These are phyloP conservation scores for Microtus oregoni DNA, from an alignment of 2,113 vertebrate genomes.

Conservation along the genomic window DNA sequence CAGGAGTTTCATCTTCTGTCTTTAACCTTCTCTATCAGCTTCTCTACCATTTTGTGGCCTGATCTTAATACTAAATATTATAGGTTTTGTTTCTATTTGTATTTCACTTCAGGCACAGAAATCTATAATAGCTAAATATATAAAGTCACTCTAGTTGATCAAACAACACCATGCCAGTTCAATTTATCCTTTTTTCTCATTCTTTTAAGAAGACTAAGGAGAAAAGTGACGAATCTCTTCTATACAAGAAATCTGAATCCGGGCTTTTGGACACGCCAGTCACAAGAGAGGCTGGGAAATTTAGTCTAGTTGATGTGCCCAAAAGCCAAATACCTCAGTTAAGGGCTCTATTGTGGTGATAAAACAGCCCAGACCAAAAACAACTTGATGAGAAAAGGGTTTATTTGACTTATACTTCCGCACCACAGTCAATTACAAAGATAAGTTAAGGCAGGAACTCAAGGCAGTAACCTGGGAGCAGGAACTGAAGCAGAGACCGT, in stretches of 20 bases:
- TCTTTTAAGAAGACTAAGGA: conserved; percentile 2
- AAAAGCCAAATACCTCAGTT: not conserved
- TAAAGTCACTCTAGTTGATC: not conserved
- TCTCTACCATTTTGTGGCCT: not conserved
- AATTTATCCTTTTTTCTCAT: not conserved
- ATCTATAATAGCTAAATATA: not conserved
- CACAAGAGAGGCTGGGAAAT: not conserved
- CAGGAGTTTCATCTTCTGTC: not conserved
- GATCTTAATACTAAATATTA: not conserved
- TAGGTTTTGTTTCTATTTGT: not conserved
- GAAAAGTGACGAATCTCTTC: not conserved
- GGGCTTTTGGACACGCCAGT: not conserved
- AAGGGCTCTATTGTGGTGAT: not conserved
- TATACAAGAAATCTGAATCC: not conserved
- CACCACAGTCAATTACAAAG: not conserved
- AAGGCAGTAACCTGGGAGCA: not conserved
- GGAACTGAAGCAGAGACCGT: not conserved
- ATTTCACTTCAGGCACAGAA: not conserved
- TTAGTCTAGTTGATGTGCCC: not conserved
- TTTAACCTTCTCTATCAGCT: not conserved
- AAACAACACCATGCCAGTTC: not conserved
- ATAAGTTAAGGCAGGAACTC: not conserved
- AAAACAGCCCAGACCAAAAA: not conserved
- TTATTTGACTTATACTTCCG: not conserved
- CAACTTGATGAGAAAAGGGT: not conserved